Evolutionary conservation across 2,797 vertebrate genomes (phyloP).

Genomic region (Lerista edwardsae): DNA sequence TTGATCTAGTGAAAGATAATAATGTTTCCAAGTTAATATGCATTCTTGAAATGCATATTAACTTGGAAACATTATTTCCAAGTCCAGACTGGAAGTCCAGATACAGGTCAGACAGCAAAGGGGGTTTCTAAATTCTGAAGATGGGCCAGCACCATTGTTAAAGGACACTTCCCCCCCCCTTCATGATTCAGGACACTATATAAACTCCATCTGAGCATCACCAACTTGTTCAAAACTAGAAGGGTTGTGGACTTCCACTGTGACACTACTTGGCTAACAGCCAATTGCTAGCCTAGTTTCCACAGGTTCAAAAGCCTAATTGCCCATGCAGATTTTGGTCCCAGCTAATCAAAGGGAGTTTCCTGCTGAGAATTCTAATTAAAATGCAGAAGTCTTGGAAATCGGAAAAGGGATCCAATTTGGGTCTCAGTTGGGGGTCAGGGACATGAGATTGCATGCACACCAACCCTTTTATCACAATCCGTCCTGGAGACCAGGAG

Average conservation of each 20-base stretch:
- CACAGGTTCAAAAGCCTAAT: conserved; percentile 16
- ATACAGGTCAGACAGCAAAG: not conserved
- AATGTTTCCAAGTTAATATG: no score
- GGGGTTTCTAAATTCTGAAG: not conserved
- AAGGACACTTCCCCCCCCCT: not conserved
- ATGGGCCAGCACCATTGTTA: not conserved
- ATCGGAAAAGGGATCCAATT: conserved; percentile 18
- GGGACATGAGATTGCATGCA: not conserved
- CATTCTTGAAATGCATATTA: no score
- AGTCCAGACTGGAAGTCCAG: not conserved
- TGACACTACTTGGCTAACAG: not conserved
- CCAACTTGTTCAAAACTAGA: not conserved
- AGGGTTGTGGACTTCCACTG: not conserved
- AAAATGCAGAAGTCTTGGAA: conserved; percentile 23
- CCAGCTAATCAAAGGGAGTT: conserved; percentile 10
- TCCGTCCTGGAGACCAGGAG: not conserved
- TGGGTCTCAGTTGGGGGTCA: conserved; percentile 1
- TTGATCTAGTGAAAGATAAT: no score
- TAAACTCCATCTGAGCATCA: not conserved
- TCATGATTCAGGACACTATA: not conserved
- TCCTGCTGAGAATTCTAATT: conserved; percentile 26
- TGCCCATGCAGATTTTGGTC: not conserved
- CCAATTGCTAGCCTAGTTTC: not conserved
- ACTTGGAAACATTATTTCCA: no score
- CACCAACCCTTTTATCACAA: not conserved